phyloP scores from a whole-genome alignment of 1,140 invertebrate species.

The Brachionus calyciflorus region DNA sequence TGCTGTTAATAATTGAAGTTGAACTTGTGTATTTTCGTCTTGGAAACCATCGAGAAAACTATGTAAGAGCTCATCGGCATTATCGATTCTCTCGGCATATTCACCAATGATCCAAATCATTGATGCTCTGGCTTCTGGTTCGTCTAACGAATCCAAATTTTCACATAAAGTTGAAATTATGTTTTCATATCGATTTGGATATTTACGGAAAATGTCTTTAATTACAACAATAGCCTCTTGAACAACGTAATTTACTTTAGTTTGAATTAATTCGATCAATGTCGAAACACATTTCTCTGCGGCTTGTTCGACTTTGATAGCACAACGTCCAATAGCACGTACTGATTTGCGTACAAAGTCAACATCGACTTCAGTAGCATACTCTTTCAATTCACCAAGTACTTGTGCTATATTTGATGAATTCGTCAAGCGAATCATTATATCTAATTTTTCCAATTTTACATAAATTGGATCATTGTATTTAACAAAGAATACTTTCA shows the following conservation, averaged over 20 bases:
- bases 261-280: conserved; percentile 96
- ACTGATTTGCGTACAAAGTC: conserved; percentile 95
- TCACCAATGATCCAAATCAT: conserved; percentile 99
- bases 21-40: conserved; percentile 98
- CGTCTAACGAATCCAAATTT: conserved; percentile 96
- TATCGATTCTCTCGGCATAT: conserved; percentile 99
- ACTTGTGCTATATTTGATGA: conserved; percentile 98
- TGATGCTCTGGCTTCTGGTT: conserved; percentile 93
- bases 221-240: conserved; percentile 99
- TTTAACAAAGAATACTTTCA: conserved; percentile 99
- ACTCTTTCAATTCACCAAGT: conserved; percentile 96
- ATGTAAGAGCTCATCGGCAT: conserved; percentile 95
- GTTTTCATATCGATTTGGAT: conserved; percentile 99
- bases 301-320: conserved; percentile 98
- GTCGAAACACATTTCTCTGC: conserved; percentile 98
- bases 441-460: conserved; percentile 97
- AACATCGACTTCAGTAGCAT: conserved; percentile 97
- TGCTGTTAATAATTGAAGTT: conserved; percentile 90
- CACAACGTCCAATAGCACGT: conserved; percentile 94
- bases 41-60: conserved; percentile 99
- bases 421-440: conserved; percentile 97
- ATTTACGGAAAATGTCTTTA: conserved; percentile 99
- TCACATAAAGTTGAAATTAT: conserved; percentile 99
- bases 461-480: conserved; percentile 99
- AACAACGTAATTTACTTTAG: conserved; percentile 98